Base-by-base conservation (phyloP, 2,113 vertebrate genomes). In the Tenrec ecaudatus region DNA sequence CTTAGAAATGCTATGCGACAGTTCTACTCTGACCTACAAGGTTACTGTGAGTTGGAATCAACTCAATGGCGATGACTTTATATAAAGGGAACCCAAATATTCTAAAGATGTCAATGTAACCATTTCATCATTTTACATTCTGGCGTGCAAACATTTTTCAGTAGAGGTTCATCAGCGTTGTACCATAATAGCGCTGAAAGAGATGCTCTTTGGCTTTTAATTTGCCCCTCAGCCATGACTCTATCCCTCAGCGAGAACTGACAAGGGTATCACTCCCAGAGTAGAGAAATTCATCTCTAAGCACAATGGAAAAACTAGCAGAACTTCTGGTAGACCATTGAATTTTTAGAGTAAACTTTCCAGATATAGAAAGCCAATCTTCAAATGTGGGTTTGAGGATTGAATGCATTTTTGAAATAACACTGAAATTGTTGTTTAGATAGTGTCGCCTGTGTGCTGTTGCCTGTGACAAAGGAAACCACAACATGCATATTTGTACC, bases 151-250 rank as follows among this genome's bases (percentile, higher is more conserved):
- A 53, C 47, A 53, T 53, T 53, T 53, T 53, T 53, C 9, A 53
- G 47, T 53, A 10, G 47, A 53, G 47, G 47, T 12, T 53, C 47
- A 53, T 53, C 47, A 53, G 12, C 47, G 12, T 53, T 53, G 47
- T 53, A 53, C 47, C 47, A 53, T 53, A 68, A 31, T 27, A 68
- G 23, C 8, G 23, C 23, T 87, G 25, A 92, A 68, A 43, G 20
- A 57, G 20, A 66, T 82, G n/a, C 82, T n/a, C 29, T 12, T 33
- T 53, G 86, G 69, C 22, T 38, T 77, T 22, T 77, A 12, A 16
- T 89, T 84, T 93, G 23, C 53, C 89, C 78, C 16, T 80, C 43
- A 94, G 77, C 40, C 33, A 25, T 76, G 38, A 66, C 82, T 77
- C 75, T 58, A 43, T 86, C 82, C 78, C 53, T 75, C 79, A 68